A percentile compares a stretch with the other conserved stretches of the same genome.
phyloP scores from a whole-genome alignment of 2,888 invertebrate genomes.

The Dasysyrphus tricinctus region DNA sequence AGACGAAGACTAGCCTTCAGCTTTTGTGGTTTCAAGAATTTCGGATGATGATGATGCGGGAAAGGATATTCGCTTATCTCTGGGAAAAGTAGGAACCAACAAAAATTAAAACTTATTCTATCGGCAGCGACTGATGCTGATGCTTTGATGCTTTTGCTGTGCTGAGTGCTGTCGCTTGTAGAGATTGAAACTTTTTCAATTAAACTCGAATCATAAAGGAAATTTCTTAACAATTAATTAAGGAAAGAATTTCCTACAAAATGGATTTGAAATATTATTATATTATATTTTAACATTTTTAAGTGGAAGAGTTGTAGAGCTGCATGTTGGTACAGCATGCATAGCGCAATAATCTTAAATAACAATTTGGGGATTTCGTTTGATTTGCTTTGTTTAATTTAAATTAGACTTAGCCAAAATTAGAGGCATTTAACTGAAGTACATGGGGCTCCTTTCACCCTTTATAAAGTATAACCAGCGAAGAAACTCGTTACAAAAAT shows the following conservation, averaged over 20 bases:
- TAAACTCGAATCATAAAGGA: conserved; percentile 44
- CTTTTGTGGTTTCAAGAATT: conserved; percentile 42
- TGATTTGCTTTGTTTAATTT: too few species aligned
- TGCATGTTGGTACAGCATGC: too few species aligned
- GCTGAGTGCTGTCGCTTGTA: not conserved
- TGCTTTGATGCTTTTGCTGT: not conserved
- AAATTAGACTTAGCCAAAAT: too few species aligned
- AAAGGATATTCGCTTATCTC: not conserved
- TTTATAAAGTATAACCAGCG: too few species aligned
- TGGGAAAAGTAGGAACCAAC: not conserved
- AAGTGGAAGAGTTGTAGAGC: not conserved
- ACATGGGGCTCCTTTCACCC: too few species aligned
- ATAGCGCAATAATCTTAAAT: too few species aligned
- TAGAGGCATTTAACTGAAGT: too few species aligned
- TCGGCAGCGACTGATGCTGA: not conserved
- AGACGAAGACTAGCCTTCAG: conserved; percentile 9
- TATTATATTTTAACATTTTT: not conserved
- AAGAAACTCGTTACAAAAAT: too few species aligned
- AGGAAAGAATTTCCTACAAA: conserved; percentile 10
- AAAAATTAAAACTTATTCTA: not conserved
- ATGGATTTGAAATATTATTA: not conserved
- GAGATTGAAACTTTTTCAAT: conserved; percentile 63
- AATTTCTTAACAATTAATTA: conserved; percentile 62
- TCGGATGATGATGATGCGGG: not conserved
- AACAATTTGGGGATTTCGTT: too few species aligned